Base-by-base conservation (phyloP, 2,797 vertebrate genomes). In the Macropodus opercularis region DNA sequence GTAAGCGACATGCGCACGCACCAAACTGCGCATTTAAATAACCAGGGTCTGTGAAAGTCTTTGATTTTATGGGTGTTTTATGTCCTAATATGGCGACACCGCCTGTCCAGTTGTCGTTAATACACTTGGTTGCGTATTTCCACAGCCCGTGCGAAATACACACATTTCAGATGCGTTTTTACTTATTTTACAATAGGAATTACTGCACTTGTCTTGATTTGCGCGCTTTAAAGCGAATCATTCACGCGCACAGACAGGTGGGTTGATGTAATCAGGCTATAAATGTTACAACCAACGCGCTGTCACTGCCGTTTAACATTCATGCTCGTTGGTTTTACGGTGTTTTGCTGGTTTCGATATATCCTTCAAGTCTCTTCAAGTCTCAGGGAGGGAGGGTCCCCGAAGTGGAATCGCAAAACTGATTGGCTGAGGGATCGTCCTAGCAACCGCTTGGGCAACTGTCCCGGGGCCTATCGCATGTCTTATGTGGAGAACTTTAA, bases 381-480 rank as follows among this genome's bases (percentile, higher is more conserved):
- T 70, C 69, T 51, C 24, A 26, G 19, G 41, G 40, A 54, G 56
- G 83, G 79, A 46, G 81, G 84, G 26, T 39, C 44, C n/a, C 56
- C 58, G 0, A 32, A 63, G 65, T 72, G 60, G 17, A 65, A 65
- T 47, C 60, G 36, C 12, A 14, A 35, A 35, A 64, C 27, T 83
- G 68, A 92, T 79, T 92, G 92, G 89, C 51, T 67, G 41, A 52
- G 35, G 42, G 63, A 79, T 82, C 79, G 81, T 90, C 89, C 79
- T 90, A 91, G 91, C 89, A 93, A 92, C 91, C 87, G 89, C 74
- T 80, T 77, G 77, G 89, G 88, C 87, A 82, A 44, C 53, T 59
- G 63, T 85, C 91, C 90, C 86, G 56, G 50, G 36, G 76, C 91
- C 84, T 80, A 81, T 88, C 80, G 26, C 7, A 31, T 83, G 72